A percentile compares a stretch with the other conserved stretches of the same genome.
Evolutionary conservation across 2,888 invertebrate species (phyloP).

Genomic region (Bhutanitis thaidina): DNA sequence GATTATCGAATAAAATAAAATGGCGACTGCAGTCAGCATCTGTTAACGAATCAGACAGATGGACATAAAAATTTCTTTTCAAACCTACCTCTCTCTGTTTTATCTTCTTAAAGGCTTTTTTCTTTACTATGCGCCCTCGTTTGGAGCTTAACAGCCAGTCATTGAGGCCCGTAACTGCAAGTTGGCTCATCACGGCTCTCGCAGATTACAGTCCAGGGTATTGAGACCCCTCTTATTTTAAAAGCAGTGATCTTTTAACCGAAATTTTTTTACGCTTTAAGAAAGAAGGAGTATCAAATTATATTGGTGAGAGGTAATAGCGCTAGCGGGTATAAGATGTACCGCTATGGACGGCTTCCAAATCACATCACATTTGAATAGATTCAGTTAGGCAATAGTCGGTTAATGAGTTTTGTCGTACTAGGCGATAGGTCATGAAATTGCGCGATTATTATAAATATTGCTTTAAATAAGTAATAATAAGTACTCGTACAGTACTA

Average conservation of each 20-base stretch:
- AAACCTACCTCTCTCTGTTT: slow-evolving; percentile 38
- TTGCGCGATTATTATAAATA: not conserved
- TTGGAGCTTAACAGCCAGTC: slow-evolving; percentile 60
- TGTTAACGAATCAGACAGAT: slow-evolving; percentile 31
- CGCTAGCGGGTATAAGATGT: slow-evolving; percentile 38
- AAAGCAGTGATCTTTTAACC: slow-evolving; percentile 21
- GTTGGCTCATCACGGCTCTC: slow-evolving; percentile 62
- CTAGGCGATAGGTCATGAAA: slow-evolving; percentile 21
- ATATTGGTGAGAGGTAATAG: slow-evolving; percentile 47
- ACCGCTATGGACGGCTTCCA: slow-evolving; percentile 61
- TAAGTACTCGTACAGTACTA: no score
- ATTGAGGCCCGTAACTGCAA: slow-evolving; percentile 61
- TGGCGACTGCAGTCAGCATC: slow-evolving; percentile 12
- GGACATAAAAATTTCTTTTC: slow-evolving; percentile 30
- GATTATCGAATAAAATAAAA: slow-evolving; percentile 9
- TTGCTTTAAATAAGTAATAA: no score
- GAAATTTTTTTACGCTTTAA: slow-evolving; percentile 25
- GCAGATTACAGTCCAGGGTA: slow-evolving; percentile 52
- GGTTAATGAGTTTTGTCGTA: slow-evolving; percentile 56
- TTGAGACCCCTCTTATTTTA: slow-evolving; percentile 36
- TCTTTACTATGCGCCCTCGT: slow-evolving; percentile 47
- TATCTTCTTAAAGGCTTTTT: slow-evolving; percentile 43
- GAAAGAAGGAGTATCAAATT: slow-evolving; percentile 38
- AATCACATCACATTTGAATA: slow-evolving; percentile 70
- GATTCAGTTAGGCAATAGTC: slow-evolving; percentile 50